Evolutionary conservation across 2,797 vertebrate species (phyloP).

Genomic region (Betta splendens): DNA sequence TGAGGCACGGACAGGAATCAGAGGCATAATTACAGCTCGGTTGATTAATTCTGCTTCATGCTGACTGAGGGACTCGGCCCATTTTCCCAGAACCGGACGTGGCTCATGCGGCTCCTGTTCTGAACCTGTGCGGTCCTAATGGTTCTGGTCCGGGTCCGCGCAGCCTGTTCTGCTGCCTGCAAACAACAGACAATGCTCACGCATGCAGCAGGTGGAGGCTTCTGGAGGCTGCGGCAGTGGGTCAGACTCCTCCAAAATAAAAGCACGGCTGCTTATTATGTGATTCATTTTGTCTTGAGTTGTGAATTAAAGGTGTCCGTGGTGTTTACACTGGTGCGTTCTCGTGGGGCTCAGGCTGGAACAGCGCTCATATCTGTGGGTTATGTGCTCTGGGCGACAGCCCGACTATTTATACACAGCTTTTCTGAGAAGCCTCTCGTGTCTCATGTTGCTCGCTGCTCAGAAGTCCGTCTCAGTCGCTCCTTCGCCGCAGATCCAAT

Average conservation of each 20-base stretch:
- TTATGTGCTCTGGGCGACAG: slow-evolving; percentile 48
- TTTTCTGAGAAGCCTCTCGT: slow-evolving; percentile 66
- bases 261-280: too few species aligned
- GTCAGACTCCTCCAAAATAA: too few species aligned
- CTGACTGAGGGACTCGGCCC: background rate
- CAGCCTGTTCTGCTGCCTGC: slow-evolving; percentile 18
- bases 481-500: slow-evolving; percentile 14
- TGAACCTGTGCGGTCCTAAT: slow-evolving; percentile 2
- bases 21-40: background rate
- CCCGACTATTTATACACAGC: slow-evolving; percentile 81
- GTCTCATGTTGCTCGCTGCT: slow-evolving; percentile 66
- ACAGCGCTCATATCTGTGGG: slow-evolving; percentile 25
- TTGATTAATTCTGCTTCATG: background rate
- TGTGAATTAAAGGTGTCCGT: too few species aligned
- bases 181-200: slow-evolving; percentile 18
- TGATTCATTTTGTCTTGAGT: too few species aligned
- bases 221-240: background rate
- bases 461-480: slow-evolving; percentile 25
- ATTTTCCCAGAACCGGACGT: slow-evolving; percentile 6
- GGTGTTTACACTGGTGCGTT: background rate
- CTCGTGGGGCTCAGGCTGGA: background rate
- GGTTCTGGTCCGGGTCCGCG: slow-evolving; percentile 4
- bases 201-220: slow-evolving; percentile 15
- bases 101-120: slow-evolving; percentile 10
- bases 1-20: slow-evolving; percentile 51